phyloP scores from a whole-genome alignment of 2,797 vertebrate species.

The Synanceia verrucosa region DNA sequence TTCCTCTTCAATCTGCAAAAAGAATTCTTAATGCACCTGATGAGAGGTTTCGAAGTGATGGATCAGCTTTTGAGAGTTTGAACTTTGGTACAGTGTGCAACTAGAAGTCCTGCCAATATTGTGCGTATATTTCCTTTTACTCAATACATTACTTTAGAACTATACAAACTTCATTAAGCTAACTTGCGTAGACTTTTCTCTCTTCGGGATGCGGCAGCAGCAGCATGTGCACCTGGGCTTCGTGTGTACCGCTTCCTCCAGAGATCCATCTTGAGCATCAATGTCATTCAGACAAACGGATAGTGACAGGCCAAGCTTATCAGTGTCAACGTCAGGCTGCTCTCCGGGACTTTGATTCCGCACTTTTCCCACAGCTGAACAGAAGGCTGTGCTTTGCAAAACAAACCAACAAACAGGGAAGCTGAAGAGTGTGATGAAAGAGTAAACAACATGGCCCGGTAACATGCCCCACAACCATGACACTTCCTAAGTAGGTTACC shows the following conservation, averaged over 20 bases:
- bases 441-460: slow-evolving; percentile 83
- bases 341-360: slow-evolving; percentile 76
- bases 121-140: slow-evolving; percentile 26
- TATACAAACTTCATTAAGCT: slow-evolving; percentile 51
- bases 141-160: slow-evolving; percentile 27
- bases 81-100: slow-evolving; percentile 50
- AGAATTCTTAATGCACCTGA: slow-evolving; percentile 84
- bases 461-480: slow-evolving; percentile 83
- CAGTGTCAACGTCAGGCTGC: slow-evolving; percentile 71
- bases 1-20: slow-evolving; percentile 79
- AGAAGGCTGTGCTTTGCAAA: slow-evolving; percentile 85
- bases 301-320: slow-evolving; percentile 75
- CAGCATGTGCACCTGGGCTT: slow-evolving; percentile 54
- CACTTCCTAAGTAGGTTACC: slow-evolving; percentile 84
- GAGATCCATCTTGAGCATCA: slow-evolving; percentile 73
- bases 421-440: slow-evolving; percentile 84
- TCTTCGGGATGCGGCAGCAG: slow-evolving; percentile 18
- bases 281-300: slow-evolving; percentile 79
- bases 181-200: slow-evolving; percentile 43
- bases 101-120: slow-evolving; percentile 31
- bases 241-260: slow-evolving; percentile 51
- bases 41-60: slow-evolving; percentile 65
- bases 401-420: slow-evolving; percentile 87
- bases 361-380: slow-evolving; percentile 81
- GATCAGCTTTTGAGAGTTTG: slow-evolving; percentile 60